Conservation (phyloP, 2,113 vertebrate genomes). For the Elephantulus edwardii region DNA sequence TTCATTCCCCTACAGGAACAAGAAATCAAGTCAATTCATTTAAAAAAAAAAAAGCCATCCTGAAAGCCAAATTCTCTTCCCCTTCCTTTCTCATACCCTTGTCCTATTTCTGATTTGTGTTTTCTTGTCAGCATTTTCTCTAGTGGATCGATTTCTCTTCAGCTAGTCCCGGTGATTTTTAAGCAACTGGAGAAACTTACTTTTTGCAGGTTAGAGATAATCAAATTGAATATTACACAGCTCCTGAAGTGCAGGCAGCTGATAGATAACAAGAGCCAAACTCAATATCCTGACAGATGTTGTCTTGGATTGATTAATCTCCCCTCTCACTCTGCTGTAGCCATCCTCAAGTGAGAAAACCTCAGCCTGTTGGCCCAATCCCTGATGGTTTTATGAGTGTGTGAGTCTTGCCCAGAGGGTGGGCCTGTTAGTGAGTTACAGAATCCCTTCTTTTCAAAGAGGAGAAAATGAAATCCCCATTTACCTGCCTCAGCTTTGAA, state of each 20-base stretch:
- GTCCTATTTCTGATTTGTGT: slow-evolving; percentile 75
- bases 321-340: slow-evolving; percentile 72
- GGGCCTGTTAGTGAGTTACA: slow-evolving; percentile 12
- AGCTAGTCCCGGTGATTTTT: slow-evolving; percentile 83
- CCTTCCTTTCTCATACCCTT: slow-evolving; percentile 68
- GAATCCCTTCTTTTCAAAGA: slow-evolving; percentile 56
- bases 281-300: slow-evolving; percentile 87
- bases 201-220: slow-evolving; percentile 83
- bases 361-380: slow-evolving; percentile 68
- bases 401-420: slow-evolving; percentile 67
- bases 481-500: slow-evolving; percentile 22
- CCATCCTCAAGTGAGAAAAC: slow-evolving; percentile 69
- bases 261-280: slow-evolving; percentile 81
- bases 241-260: slow-evolving; percentile 83
- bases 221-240: slow-evolving; percentile 88
- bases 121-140: slow-evolving; percentile 85
- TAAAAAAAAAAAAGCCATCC: slow-evolving; percentile 14
- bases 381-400: slow-evolving; percentile 67
- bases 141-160: slow-evolving; percentile 79
- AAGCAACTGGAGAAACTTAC: slow-evolving; percentile 83
- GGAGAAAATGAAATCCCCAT: slow-evolving; percentile 57
- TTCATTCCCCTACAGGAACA: neutral
- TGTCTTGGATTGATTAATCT: slow-evolving; percentile 85
- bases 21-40: slow-evolving; percentile 32
- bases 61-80: slow-evolving; percentile 73